Conservation (phyloP, 1,140 invertebrate species). For the Ephestia elutella region DNA sequence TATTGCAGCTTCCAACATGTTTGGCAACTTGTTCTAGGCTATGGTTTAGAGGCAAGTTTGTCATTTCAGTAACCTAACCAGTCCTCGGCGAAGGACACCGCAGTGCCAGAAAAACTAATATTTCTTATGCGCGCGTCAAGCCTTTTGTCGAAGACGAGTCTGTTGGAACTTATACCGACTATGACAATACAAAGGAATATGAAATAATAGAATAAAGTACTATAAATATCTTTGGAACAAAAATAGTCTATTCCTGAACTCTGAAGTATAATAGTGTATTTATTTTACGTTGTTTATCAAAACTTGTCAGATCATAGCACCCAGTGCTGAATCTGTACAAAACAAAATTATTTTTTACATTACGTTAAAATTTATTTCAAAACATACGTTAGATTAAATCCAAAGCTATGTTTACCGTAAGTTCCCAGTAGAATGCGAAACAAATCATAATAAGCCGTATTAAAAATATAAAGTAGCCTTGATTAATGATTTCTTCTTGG, state of each 20-base stretch:
- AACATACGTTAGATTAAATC: not conserved
- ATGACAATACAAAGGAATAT: not conserved
- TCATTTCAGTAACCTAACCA: not conserved
- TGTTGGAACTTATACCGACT: not conserved
- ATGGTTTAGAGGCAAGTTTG: constrained; percentile 1
- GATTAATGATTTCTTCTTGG: constrained; percentile 58
- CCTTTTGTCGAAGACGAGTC: not conserved
- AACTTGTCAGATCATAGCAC: too few species aligned
- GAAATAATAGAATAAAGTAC: not conserved
- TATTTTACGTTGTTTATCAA: too few species aligned
- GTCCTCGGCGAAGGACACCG: not conserved
- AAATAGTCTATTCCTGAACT: not conserved
- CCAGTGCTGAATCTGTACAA: too few species aligned
- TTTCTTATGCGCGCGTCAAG: not conserved
- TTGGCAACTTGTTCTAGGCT: constrained; percentile 46
- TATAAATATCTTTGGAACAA: not conserved
- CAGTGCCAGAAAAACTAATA: constrained; percentile 1
- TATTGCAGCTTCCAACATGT: constrained; percentile 39
- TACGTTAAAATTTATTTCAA: too few species aligned
- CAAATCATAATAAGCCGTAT: constrained; percentile 34
- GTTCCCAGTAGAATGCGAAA: constrained; percentile 27
- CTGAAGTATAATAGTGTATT: too few species aligned
- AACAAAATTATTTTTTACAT: too few species aligned
- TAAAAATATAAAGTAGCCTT: constrained; percentile 39
- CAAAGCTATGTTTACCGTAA: constrained; percentile 11